phyloP scores from a whole-genome alignment of 2,888 invertebrate species.

The Hirudinaria manillensis region DNA sequence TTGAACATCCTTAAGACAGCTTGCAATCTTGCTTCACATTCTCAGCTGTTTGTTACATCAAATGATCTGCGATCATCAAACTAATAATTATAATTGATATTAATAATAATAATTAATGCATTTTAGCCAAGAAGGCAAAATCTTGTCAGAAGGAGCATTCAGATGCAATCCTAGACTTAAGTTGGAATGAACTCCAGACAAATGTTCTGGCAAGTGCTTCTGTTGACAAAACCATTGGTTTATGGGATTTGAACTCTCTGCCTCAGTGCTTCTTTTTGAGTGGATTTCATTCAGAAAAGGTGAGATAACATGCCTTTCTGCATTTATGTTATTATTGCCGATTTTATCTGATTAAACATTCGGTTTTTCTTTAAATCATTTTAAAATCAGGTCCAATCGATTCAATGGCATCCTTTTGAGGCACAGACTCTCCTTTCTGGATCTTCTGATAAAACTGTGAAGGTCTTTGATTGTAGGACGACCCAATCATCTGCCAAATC shows the following conservation, averaged over 20 bases:
- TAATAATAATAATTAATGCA: background rate
- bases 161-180: constrained; percentile 81
- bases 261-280: constrained; percentile 68
- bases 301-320: background rate
- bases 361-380: too few species aligned
- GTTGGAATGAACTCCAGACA: constrained; percentile 72
- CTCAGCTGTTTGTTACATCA: background rate
- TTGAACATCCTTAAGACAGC: too few species aligned
- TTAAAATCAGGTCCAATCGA: constrained; percentile 51
- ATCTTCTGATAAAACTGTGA: constrained; percentile 68
- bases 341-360: too few species aligned
- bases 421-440: constrained; percentile 76
- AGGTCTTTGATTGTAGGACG: constrained; percentile 74
- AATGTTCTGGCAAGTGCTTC: constrained; percentile 88
- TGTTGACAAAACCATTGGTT: constrained; percentile 74
- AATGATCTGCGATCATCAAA: too few species aligned
- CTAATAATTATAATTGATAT: background rate
- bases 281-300: constrained; percentile 72
- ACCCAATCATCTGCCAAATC: constrained; percentile 52
- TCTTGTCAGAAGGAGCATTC: constrained; percentile 65
- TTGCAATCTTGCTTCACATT: too few species aligned
- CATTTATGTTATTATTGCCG: background rate
- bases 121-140: background rate
- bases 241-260: constrained; percentile 77
- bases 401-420: constrained; percentile 59